These are phyloP conservation scores for Biston stratarius DNA, from an alignment of 2,888 invertebrate genomes.

Conservation along the genomic window DNA sequence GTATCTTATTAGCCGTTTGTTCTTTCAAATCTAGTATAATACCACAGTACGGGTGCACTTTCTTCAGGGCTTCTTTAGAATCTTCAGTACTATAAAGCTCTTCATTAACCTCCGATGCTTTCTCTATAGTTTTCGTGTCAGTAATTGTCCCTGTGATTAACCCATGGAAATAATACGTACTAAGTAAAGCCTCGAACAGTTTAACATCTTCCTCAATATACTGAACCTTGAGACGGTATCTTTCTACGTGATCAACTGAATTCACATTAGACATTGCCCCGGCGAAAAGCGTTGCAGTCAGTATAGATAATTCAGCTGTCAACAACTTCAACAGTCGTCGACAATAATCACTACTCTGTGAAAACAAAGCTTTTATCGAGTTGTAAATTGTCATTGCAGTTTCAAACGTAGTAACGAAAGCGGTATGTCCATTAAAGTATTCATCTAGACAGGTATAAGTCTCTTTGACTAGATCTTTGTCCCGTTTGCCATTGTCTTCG, in stretches of 20 bases:
- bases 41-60: slow-evolving; percentile 79
- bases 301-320: slow-evolving; percentile 65
- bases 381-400: slow-evolving; percentile 56
- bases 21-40: slow-evolving; percentile 72
- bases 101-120: slow-evolving; percentile 57
- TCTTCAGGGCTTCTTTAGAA: slow-evolving; percentile 58
- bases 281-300: slow-evolving; percentile 85
- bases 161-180: slow-evolving; percentile 86
- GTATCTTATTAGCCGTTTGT: slow-evolving; percentile 64
- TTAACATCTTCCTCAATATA: slow-evolving; percentile 90
- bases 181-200: slow-evolving; percentile 84
- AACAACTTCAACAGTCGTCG: slow-evolving; percentile 57
- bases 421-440: slow-evolving; percentile 55
- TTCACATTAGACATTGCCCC: slow-evolving; percentile 88
- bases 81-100: slow-evolving; percentile 52
- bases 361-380: slow-evolving; percentile 45
- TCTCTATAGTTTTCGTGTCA: slow-evolving; percentile 63
- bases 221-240: slow-evolving; percentile 90
- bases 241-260: slow-evolving; percentile 93
- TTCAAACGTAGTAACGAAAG: slow-evolving; percentile 51
- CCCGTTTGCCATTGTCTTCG: background rate
- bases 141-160: slow-evolving; percentile 67
- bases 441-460: slow-evolving; percentile 24
- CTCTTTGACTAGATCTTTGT: slow-evolving; percentile 1
- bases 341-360: background rate